Evolutionary conservation across 2,888 invertebrate species (phyloP).

Genomic region (Stenchaetothrips biformis): DNA sequence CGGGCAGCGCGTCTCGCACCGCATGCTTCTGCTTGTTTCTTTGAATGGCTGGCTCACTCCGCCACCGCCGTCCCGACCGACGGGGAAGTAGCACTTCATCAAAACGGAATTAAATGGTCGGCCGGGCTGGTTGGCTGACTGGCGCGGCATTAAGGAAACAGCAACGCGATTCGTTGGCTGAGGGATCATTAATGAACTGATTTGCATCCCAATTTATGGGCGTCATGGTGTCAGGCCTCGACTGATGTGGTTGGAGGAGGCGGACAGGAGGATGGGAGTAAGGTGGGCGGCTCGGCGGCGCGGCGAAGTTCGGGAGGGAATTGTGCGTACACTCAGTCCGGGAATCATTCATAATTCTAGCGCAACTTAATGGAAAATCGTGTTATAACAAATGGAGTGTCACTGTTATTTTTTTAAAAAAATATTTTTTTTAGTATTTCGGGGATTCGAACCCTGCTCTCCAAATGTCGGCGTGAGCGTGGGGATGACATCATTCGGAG

Average conservation of each 20-base stretch:
- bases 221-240: background rate
- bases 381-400: too few relatives aligned
- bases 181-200: background rate
- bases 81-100: background rate
- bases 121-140: background rate
- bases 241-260: background rate
- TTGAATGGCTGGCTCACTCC: background rate
- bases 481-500: too few relatives aligned
- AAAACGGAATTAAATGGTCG: background rate
- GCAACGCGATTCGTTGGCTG: background rate
- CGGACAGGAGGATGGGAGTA: background rate
- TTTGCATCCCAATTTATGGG: constrained; percentile 21
- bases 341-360: too few relatives aligned
- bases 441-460: too few relatives aligned
- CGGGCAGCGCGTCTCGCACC: background rate
- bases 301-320: background rate
- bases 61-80: too few relatives aligned
- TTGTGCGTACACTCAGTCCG: background rate
- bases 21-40: background rate
- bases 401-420: too few relatives aligned
- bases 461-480: too few relatives aligned
- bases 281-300: too few relatives aligned
- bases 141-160: background rate
- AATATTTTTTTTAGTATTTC: too few relatives aligned
- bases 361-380: too few relatives aligned